Base-by-base conservation (phyloP, 2,113 vertebrate species). In the Eptesicus fuscus region DNA sequence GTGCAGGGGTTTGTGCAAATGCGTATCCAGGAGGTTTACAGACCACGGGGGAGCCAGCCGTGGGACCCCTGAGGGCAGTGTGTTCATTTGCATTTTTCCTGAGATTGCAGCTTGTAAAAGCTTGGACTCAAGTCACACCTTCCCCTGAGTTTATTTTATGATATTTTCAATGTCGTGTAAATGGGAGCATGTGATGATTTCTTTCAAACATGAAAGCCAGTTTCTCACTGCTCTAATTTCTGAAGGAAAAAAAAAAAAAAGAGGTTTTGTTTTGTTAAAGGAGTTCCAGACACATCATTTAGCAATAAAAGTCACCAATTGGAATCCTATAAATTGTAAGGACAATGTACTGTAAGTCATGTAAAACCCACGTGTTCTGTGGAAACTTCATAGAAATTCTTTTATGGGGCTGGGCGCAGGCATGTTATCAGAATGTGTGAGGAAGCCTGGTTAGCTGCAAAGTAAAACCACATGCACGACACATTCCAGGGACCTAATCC, bases 401-500 rank as follows among this genome's bases (percentile, higher is more conserved):
- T 88, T 85, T 37, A 20, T 82, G 67, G 51, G 49, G 9, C 83
- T 92, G 40, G 47, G 0, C 17, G 23, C 90, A 96, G 56, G 69
- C 91, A 74, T 56, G 88, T 91, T 95, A 86, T 76, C 96, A 86
- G 88, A 51, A 32, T 40, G 53, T 69, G 51, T 35, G 56, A 91
- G 61, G 82, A 95, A 94, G 42, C 61, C 82, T 61, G 71, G 10
- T 83, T 67, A 49, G 69, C 3, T 70, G 61, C 37, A 85, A 96
- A 97, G 92, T 95, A 53, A 94, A 96, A 95, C 85, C 97, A 97
- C 40, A 82, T 89, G 94, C 77, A 35, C 25, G 8, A 14, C 78
- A 42, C 90, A 76, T 95, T 96, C 96, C 96, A 95, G 63, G 35
- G 32, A 70, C n/a, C 73, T 88, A 44, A 71, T 91, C 37, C n/a